Percentiles rank a stretch among this genome's conserved stretches.
Conservation (phyloP, 2,888 invertebrate genomes). For the Oscheius onirici region DNA sequence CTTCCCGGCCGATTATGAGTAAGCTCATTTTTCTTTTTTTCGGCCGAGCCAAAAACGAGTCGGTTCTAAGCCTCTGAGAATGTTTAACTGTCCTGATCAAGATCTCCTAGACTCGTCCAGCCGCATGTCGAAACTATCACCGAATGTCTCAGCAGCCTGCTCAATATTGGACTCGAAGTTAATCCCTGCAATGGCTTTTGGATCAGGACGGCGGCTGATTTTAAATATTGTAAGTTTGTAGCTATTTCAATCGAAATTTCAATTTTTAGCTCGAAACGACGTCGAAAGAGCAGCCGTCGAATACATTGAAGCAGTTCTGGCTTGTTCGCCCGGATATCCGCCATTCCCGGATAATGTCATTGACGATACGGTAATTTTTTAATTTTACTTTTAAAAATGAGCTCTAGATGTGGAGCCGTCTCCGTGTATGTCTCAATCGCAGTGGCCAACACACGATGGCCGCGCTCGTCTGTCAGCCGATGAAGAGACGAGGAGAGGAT, state of each 20-base stretch:
- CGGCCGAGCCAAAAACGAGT: background rate
- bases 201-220: slow-evolving; percentile 30
- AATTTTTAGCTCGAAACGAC: slow-evolving; percentile 20
- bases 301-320: slow-evolving; percentile 24
- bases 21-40: background rate
- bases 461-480: slow-evolving; percentile 23
- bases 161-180: slow-evolving; percentile 4
- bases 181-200: slow-evolving; percentile 31
- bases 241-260: background rate
- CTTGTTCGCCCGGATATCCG: background rate
- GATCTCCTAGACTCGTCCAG: slow-evolving; percentile 1
- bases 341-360: slow-evolving; percentile 28
- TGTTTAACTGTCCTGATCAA: background rate
- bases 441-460: slow-evolving; percentile 16
- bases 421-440: slow-evolving; percentile 22
- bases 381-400: slow-evolving; percentile 8
- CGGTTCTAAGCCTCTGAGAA: background rate
- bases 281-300: slow-evolving; percentile 15
- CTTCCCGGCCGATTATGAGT: slow-evolving; percentile 20
- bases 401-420: slow-evolving; percentile 30
- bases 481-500: background rate
- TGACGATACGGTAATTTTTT: slow-evolving; percentile 13
- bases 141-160: slow-evolving; percentile 11
- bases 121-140: slow-evolving; percentile 15
- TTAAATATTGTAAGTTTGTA: slow-evolving; percentile 25